Evolutionary conservation across 2,797 vertebrate genomes (phyloP).

Genomic region (Tapirus indicus): DNA sequence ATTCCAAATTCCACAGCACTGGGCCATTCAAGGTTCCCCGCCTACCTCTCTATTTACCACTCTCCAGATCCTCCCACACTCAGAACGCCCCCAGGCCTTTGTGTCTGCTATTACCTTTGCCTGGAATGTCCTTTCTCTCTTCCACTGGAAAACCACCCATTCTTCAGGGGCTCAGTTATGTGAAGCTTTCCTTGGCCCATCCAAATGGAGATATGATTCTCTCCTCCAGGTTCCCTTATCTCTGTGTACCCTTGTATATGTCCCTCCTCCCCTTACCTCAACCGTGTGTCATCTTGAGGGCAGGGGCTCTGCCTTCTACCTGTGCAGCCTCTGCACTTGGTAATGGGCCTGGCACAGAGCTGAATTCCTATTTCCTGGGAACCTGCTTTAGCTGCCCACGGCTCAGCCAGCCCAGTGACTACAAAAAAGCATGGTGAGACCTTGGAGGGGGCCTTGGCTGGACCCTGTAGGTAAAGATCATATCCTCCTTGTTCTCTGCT

Average conservation of each 20-base stretch:
- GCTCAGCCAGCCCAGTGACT: neutral
- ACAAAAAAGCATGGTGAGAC: neutral
- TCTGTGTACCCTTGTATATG: too few relatives aligned
- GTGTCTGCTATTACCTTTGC: neutral
- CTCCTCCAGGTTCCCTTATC: neutral
- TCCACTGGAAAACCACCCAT: neutral
- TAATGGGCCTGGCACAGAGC: neutral
- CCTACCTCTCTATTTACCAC: neutral
- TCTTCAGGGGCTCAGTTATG: neutral
- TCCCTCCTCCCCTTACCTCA: too few relatives aligned
- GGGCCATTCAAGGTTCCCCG: neutral
- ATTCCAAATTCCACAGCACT: neutral
- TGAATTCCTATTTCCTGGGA: neutral
- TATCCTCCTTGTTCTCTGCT: too few relatives aligned
- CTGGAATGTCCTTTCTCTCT: neutral
- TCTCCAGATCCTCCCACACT: neutral
- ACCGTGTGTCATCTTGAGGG: neutral
- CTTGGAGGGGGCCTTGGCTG: neutral
- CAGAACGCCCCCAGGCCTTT: neutral
- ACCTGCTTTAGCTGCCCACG: neutral
- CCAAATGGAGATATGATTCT: neutral
- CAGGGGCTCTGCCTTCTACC: neutral
- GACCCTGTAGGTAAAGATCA: neutral
- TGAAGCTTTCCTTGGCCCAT: neutral
- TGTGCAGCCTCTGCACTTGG: neutral